Evolutionary conservation across 2,113 vertebrate species (phyloP), one percentile per base, ranked within the genome.

Genomic region (Dipodomys spectabilis): DNA sequence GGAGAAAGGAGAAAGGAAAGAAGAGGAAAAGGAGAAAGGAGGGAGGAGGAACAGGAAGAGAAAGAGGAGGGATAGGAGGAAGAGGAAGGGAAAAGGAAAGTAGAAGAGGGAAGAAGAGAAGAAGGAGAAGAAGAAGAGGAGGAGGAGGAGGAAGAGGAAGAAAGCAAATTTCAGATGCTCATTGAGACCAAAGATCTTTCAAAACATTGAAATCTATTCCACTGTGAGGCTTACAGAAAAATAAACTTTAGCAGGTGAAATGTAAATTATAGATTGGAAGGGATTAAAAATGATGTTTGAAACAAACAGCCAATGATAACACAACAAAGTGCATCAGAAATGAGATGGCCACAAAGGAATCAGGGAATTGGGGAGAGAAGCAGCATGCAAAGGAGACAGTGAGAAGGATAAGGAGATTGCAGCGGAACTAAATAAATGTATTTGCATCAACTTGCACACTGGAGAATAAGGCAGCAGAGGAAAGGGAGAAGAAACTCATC

Each of bases 281-380:
- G 90, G 77, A 88, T 86, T 86, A 97, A 97, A 75, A 91, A 93
- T 91, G 68, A 74, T 92, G 94, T 96, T 68, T 88, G 91, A 88
- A 67, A 97, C 97, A 97, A 97, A 88, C 93, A 97, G 85, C 86
- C 75, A 97, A 96, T 93, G 91, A 91, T 65, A 97, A 84, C 86
- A 93, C 30, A 74, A 96, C 39, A 91, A 96, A 96, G 62, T 11
- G 95, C 22, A 97, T 86, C 77, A 96, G 92, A 92, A 96, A 86
- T 92, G 93, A 96, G 91, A 77, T 30, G 10, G 82, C 94, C 68
- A 94, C 94, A 95, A 74, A 93, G 84, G 86, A 93, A 95, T 95
- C 93, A 88, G 1, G 2, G 68, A 86, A 64, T 96, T n/a, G 0
- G 86, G 80, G 65, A 97, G 91, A 85, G 60, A 65, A 95, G 84